phyloP scores from a whole-genome alignment of 2,888 invertebrate genomes.

The Philonicus albiceps region DNA sequence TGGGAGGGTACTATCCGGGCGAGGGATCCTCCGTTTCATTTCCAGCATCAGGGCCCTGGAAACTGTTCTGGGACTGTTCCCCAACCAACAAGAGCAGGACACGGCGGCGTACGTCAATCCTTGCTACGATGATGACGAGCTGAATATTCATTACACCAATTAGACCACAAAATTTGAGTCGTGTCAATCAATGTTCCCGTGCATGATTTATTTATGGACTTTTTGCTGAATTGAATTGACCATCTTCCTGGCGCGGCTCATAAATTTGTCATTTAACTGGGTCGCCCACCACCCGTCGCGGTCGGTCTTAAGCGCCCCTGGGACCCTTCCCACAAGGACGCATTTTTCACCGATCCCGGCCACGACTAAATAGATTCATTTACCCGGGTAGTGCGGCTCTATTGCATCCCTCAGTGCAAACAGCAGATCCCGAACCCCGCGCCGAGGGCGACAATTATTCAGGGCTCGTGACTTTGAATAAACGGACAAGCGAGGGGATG shows the following conservation, averaged over 20 bases:
- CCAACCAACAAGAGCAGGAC: not conserved
- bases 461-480: not conserved
- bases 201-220: slow-evolving; percentile 35
- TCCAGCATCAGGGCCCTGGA: not conserved
- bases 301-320: not conserved
- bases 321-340: not conserved
- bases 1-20: not conserved
- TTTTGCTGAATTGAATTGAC: slow-evolving; percentile 21
- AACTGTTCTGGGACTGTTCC: not conserved
- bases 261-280: slow-evolving; percentile 17
- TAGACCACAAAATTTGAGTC: slow-evolving; percentile 38
- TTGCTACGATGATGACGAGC: slow-evolving; percentile 25
- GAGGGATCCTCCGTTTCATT: not conserved
- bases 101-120: not conserved
- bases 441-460: not conserved
- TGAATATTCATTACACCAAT: slow-evolving; percentile 40
- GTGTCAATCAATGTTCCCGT: slow-evolving; percentile 36
- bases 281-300: not conserved
- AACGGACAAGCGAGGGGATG: not conserved
- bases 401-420: not conserved
- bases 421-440: not conserved
- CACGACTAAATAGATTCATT: not conserved
- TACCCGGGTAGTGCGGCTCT: not conserved
- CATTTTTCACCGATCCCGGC: not conserved
- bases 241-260: slow-evolving; percentile 17